Evolutionary conservation across 2,797 vertebrate genomes (phyloP), one percentile per base, ranked within the genome.

Genomic region (Cyclopterus lumpus): DNA sequence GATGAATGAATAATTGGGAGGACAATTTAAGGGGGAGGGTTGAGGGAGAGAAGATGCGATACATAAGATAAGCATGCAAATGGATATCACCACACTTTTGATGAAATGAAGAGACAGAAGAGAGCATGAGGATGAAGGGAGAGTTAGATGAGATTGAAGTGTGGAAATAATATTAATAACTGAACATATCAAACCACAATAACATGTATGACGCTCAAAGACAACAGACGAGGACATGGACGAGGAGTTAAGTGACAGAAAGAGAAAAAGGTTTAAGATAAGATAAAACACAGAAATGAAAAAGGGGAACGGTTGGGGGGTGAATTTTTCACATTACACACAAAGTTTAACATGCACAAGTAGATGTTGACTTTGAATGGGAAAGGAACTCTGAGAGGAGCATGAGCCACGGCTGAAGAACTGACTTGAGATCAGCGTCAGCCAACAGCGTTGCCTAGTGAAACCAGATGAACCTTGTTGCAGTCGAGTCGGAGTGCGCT

Each of bases 391-490:
- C 55, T 53, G 5, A 36, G 46, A 67, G 73, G 65, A 66, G 68
- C 71, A 46, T 28, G 55, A 24, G 24, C 44, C 28, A 16, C 1
- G 38, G 38, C 62, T 40, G n/a, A 67, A 57, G 44, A 75, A 70
- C 51, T 63, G 81, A 74, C 59, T 71, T 54, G 34, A 66, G 65
- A 67, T 78, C 80, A 69, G 67, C 40, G 72, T 60, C 72, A 64
- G 49, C 28, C 42, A 61, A 61, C 68, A 16, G 75, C 59, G 46
- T 60, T n/a, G 51, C 77, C 7, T n/a, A 59, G 63, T 67, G 66
- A 75, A 86, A 83, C 80, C 85, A 80, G 82, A 88, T 68, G 81
- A 86, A 42, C 14, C 61, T 38, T 72, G 74, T 71, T 84, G 69
- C 65, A 68, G 79, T 61, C 6, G 40, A 60, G 63, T 36, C 5